These are phyloP conservation scores for Syrista parreyssii DNA, from an alignment of 2,888 invertebrate genomes.

Conservation along the genomic window DNA sequence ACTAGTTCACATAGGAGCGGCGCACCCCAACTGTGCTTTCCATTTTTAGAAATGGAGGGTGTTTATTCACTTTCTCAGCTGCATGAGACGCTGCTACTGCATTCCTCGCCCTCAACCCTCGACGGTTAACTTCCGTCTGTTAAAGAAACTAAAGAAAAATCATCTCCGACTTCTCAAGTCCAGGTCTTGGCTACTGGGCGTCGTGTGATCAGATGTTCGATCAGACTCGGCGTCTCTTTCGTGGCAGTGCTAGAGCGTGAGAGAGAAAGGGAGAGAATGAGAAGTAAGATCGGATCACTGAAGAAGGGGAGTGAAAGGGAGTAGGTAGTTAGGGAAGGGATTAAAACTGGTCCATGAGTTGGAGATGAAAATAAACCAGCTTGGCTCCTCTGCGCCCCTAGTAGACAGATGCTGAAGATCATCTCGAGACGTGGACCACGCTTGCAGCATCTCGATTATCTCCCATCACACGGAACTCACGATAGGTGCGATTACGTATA, in stretches of 20 bases:
- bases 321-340: conserved; percentile 4
- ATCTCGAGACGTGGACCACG: conserved; percentile 56
- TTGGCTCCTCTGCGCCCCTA: conserved; percentile 42
- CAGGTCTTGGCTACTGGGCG: background rate
- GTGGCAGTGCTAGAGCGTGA: background rate
- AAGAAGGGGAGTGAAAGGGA: background rate
- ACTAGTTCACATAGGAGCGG: background rate
- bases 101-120: conserved; percentile 45
- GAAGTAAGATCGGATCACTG: background rate
- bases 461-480: conserved; percentile 20
- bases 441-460: conserved; percentile 47
- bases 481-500: background rate
- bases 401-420: conserved; percentile 57
- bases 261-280: conserved; percentile 8
- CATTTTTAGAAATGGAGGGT: background rate
- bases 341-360: conserved; percentile 27
- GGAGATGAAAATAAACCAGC: conserved; percentile 30
- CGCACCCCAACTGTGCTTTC: background rate
- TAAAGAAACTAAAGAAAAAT: background rate
- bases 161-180: background rate
- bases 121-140: conserved; percentile 20
- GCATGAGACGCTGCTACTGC: conserved; percentile 40
- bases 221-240: background rate
- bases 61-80: conserved; percentile 35
- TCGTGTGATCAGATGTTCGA: background rate